These are phyloP conservation scores for Mythimna pallens DNA, from an alignment of 2,888 invertebrate genomes.

Conservation along the genomic window DNA sequence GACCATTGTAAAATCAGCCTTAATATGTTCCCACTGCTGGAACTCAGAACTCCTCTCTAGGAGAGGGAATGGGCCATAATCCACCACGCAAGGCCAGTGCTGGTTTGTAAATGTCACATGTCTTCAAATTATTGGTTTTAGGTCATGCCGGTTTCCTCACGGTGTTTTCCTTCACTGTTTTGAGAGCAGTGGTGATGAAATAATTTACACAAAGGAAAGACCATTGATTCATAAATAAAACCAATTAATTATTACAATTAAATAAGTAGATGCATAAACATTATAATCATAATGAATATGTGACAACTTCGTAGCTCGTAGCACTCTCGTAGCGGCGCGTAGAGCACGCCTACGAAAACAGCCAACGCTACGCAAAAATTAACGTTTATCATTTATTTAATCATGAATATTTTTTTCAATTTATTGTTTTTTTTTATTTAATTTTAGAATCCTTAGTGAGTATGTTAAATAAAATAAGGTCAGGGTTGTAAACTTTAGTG, in stretches of 20 bases:
- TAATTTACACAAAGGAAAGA: conserved; percentile 2
- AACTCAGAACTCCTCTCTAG: no score
- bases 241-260: background rate
- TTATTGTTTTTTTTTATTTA: background rate
- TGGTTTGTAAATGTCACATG: no score
- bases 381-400: background rate
- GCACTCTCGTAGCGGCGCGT: conserved; percentile 62
- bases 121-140: no score
- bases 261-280: conserved; percentile 2
- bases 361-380: background rate
- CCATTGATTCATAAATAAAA: background rate
- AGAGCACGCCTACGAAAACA: conserved; percentile 38
- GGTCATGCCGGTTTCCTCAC: no score
- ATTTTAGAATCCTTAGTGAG: background rate
- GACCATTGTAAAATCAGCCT: background rate
- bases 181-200: no score
- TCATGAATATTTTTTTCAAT: background rate
- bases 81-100: no score
- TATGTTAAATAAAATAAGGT: conserved; percentile 9
- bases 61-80: no score
- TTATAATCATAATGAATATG: background rate
- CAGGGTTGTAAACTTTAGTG: background rate
- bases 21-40: no score
- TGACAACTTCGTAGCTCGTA: conserved; percentile 55
- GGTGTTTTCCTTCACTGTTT: no score